Conservation (phyloP, 2,113 vertebrate species). For the Phocoena phocoena region DNA sequence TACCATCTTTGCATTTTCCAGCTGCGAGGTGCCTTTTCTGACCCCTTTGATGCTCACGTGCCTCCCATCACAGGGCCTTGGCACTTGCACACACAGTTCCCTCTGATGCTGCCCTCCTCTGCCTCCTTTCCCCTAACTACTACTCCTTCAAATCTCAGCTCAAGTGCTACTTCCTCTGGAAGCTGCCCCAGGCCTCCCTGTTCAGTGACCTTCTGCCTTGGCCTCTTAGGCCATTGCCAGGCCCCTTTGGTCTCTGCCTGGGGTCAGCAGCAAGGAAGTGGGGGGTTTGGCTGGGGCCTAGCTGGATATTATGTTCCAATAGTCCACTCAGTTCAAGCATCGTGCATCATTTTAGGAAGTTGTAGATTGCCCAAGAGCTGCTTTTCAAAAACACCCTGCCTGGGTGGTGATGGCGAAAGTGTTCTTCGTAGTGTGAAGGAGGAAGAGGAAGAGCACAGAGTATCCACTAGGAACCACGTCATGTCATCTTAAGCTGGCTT, state of each 20-base stretch:
- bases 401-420: slow-evolving; percentile 47
- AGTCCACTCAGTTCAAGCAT: neutral
- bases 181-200: neutral
- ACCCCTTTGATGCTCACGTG: neutral
- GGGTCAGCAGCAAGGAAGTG: neutral
- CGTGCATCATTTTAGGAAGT: slow-evolving; percentile 58
- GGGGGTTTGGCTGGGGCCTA: neutral
- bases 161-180: neutral
- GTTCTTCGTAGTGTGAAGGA: neutral
- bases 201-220: neutral
- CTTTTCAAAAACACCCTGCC: slow-evolving; percentile 63
- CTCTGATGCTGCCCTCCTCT: neutral
- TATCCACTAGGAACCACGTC: neutral
- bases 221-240: neutral
- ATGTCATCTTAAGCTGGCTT: neutral
- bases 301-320: neutral
- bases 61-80: neutral
- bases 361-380: slow-evolving; percentile 61
- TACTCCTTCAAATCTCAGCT: neutral
- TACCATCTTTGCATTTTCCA: neutral
- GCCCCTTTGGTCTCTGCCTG: neutral
- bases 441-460: slow-evolving; percentile 58
- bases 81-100: neutral
- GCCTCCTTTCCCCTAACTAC: neutral
- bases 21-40: neutral